Base-by-base conservation (phyloP, 2,113 vertebrate genomes). In the Tetrao urogallus region DNA sequence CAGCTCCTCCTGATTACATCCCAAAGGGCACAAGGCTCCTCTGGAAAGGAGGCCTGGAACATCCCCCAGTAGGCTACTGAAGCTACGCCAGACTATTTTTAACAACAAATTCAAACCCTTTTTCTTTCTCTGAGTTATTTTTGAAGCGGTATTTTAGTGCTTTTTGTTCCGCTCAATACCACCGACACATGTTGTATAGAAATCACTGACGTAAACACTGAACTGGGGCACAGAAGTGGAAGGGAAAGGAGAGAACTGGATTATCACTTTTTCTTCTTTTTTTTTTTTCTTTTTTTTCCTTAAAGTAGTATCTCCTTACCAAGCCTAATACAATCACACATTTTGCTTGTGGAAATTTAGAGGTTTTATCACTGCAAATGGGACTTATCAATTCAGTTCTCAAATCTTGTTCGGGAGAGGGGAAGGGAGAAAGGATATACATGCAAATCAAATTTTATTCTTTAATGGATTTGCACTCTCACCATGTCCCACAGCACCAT, bases 401-500 rank as follows among this genome's bases (percentile, higher is more conserved):
- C 82, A 89, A 67, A 69, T 19, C 28, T 50, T 57, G 38, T 38
- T 76, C 0, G 0, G 45, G 38, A 45, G 6, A 1, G 9, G 20
- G 64, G 81, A 63, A 36, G 47, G 42, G 45, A 84, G 27, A 90
- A 87, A 17, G 58, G 30, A 80, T 86, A 79, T 11, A 90, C 54
- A 86, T 76, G 82, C 65, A 95, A 94, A 91, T 93, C 56, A 92
- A 77, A 90, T 86, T 56, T 61, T 77, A 88, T 67, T 57, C 85
- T 81, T 88, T 95, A 95, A 97, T 95, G 93, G 82, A 84, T 90
- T 91, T 95, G 88, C 52, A 80, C 93, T 95, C 86, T 90, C 73
- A 91, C 69, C 22, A 4, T 67, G 65, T 92, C 87, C 75, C 91
- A 79, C 72, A 78, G 80, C 65, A 92, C 42, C 69, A 85, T 92